These are phyloP conservation scores for Synergus gifuensis DNA, from an alignment of 2,888 invertebrate genomes.

Conservation along the genomic window DNA sequence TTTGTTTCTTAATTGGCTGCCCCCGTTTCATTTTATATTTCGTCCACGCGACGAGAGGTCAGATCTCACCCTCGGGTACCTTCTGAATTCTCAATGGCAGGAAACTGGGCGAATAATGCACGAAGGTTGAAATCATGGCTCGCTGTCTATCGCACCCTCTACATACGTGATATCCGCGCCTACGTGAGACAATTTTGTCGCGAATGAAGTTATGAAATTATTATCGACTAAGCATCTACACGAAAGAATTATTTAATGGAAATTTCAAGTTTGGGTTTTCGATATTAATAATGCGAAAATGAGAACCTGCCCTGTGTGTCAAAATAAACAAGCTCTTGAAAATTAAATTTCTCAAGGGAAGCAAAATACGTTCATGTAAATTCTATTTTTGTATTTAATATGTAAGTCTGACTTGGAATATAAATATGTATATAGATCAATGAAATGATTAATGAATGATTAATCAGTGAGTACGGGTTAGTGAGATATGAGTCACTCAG, in stretches of 20 bases:
- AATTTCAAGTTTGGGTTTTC: not conserved
- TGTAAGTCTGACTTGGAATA: not conserved
- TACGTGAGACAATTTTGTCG: not conserved
- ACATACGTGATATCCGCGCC: not conserved
- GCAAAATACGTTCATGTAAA: too few relatives aligned
- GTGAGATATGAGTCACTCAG: too few relatives aligned
- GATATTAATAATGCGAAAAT: not conserved
- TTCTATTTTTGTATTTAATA: too few relatives aligned
- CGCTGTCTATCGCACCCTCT: not conserved
- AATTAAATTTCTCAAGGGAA: too few relatives aligned
- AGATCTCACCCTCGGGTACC: not conserved
- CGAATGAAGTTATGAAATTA: not conserved
- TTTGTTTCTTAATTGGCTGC: slow-evolving; percentile 36
- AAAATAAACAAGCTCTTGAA: too few relatives aligned
- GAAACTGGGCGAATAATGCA: slow-evolving; percentile 3
- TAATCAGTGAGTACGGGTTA: too few relatives aligned
- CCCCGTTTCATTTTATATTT: slow-evolving; percentile 32
- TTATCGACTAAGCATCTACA: not conserved
- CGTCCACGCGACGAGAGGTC: slow-evolving; percentile 20
- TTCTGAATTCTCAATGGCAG: slow-evolving; percentile 11
- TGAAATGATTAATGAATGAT: too few relatives aligned
- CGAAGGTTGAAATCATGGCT: slow-evolving; percentile 9
- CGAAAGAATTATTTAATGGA: not conserved
- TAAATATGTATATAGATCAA: too few relatives aligned
- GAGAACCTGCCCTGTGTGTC: not conserved